These are phyloP conservation scores for Catharus fuscescens DNA, from an alignment of 2,113 vertebrate genomes.

Conservation along the genomic window DNA sequence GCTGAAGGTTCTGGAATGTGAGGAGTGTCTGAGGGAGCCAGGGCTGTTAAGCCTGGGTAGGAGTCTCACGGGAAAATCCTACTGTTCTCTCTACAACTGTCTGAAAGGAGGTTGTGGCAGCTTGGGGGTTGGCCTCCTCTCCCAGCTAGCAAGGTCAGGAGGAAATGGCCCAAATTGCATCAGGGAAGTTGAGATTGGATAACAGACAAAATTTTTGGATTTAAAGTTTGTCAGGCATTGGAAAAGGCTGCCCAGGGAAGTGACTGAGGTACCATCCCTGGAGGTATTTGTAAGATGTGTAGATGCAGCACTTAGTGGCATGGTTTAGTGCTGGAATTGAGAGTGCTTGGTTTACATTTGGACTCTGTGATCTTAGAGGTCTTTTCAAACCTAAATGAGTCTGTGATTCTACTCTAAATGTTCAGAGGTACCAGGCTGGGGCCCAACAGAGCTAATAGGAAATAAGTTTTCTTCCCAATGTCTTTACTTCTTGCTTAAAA, in stretches of 20 bases:
- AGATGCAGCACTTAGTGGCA: not conserved
- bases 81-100: rapidly evolving
- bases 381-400: not conserved
- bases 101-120: not conserved
- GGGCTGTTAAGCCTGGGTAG: not conserved
- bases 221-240: rapidly evolving
- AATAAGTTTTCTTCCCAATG: not conserved
- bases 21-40: not conserved
- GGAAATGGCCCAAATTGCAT: not conserved
- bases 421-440: not conserved
- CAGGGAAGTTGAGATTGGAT: not conserved
- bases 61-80: rapidly evolving
- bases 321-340: not conserved
- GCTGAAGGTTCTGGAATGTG: not conserved
- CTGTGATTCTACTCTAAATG: not conserved
- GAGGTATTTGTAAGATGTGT: not conserved
- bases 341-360: not conserved
- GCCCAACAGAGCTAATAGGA: not conserved
- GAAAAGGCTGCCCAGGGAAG: not conserved
- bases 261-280: not conserved
- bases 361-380: not conserved
- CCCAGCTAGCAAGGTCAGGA: not conserved
- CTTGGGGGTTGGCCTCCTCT: rapidly evolving
- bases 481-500: not conserved
- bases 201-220: not conserved